Percentiles rank a stretch among this genome's conserved stretches.
Evolutionary conservation across 2,113 vertebrate genomes (phyloP).

Genomic region (Barbus barbus): DNA sequence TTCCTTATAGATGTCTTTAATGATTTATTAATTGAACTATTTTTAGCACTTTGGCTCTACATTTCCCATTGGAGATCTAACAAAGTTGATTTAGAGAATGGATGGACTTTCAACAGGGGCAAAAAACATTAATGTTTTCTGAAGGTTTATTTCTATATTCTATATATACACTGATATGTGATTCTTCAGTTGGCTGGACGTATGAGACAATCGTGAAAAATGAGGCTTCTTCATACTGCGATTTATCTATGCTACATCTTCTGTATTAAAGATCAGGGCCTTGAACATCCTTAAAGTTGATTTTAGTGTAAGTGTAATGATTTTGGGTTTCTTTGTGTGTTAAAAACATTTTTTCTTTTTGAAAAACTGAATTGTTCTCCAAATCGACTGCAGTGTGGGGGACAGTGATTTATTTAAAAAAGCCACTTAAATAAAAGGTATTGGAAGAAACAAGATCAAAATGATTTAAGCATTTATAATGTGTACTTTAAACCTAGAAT

Average conservation of each 20-base stretch:
- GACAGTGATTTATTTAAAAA: not conserved
- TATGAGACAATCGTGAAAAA: not conserved
- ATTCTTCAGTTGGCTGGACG: not conserved
- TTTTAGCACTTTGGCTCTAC: not conserved
- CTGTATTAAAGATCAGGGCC: not conserved
- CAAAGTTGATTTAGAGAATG: not conserved
- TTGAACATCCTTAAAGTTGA: not conserved
- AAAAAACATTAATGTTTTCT: not conserved
- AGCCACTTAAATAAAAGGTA: not conserved
- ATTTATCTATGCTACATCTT: not conserved
- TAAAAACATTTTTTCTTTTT: not conserved
- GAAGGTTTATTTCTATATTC: not conserved
- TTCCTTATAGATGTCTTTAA: not conserved
- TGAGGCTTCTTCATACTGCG: not conserved
- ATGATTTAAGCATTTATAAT: not conserved
- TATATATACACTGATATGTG: too few species aligned
- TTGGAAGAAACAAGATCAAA: not conserved
- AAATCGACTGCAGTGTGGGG: not conserved
- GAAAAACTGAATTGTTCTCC: not conserved
- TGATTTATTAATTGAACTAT: constrained; percentile 7
- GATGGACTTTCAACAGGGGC: not conserved
- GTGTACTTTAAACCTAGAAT: not conserved
- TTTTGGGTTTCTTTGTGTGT: not conserved
- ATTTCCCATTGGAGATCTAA: not conserved
- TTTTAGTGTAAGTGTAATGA: not conserved